These are phyloP conservation scores for Eueides isabella DNA, from an alignment of 1,140 invertebrate species.

Conservation along the genomic window DNA sequence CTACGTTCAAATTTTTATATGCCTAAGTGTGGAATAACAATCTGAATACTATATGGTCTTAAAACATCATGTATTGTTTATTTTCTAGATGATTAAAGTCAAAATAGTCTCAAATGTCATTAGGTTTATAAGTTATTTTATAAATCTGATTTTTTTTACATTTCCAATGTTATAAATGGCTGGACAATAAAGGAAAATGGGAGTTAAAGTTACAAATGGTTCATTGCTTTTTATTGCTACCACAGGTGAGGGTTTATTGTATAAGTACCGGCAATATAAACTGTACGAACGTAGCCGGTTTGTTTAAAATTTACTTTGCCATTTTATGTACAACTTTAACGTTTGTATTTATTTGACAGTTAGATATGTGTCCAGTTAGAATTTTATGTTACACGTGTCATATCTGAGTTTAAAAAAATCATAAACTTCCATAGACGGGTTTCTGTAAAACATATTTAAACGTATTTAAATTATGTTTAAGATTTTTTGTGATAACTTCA, in stretches of 20 bases:
- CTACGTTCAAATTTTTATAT: too few relatives aligned
- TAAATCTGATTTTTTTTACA: not conserved
- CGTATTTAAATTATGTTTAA: too few relatives aligned
- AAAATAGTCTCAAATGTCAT: not conserved
- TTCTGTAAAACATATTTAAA: not conserved
- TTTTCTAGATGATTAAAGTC: not conserved
- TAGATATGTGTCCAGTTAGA: not conserved
- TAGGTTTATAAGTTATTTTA: not conserved
- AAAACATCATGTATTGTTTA: not conserved
- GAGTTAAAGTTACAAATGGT: slow-evolving; percentile 10
- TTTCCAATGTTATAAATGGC: not conserved
- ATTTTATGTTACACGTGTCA: not conserved
- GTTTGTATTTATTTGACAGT: not conserved
- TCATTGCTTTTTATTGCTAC: slow-evolving; percentile 11
- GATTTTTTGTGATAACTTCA: too few relatives aligned
- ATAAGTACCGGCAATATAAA: slow-evolving; percentile 7
- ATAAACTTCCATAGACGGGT: not conserved
- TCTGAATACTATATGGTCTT: too few relatives aligned
- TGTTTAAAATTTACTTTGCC: not conserved
- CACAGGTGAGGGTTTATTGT: slow-evolving; percentile 14
- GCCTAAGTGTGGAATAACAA: too few relatives aligned
- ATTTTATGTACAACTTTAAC: not conserved
- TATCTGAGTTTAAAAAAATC: not conserved
- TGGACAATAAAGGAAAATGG: slow-evolving; percentile 8
- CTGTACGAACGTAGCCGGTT: not conserved